phyloP scores from a whole-genome alignment of 2,113 vertebrate species.

The Axis porcinus region DNA sequence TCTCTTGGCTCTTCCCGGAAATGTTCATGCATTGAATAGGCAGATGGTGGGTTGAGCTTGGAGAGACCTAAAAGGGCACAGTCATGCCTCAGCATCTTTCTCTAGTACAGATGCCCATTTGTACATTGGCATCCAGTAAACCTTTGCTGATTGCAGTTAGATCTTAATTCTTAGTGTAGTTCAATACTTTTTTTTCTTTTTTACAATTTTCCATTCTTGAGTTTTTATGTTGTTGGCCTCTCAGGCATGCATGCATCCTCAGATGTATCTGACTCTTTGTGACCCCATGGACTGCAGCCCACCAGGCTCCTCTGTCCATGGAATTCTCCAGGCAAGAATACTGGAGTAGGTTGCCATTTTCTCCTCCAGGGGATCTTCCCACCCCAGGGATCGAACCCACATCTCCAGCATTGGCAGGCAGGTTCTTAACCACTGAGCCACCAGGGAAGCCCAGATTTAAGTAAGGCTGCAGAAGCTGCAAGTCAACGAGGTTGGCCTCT shows the following conservation, averaged over 20 bases:
- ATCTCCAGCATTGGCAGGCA: neutral
- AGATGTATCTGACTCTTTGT: neutral
- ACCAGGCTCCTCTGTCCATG: neutral
- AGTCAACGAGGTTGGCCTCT: neutral
- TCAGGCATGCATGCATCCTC: neutral
- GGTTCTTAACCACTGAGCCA: neutral
- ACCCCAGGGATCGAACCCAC: neutral
- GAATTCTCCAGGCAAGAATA: neutral
- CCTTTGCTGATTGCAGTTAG: neutral
- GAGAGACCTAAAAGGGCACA: constrained; percentile 44
- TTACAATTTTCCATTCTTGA: neutral
- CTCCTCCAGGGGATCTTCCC: neutral
- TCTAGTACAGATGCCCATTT: constrained; percentile 35
- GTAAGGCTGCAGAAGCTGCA: neutral
- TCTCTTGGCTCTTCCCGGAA: neutral
- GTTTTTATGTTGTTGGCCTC: neutral
- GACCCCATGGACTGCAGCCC: neutral
- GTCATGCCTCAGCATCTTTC: constrained; percentile 37
- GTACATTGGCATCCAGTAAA: neutral
- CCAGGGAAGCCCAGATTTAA: neutral
- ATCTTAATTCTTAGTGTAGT: constrained; percentile 1
- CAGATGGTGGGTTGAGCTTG: constrained; percentile 56
- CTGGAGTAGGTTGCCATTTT: neutral
- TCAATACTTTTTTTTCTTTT: neutral
- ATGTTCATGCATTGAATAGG: constrained; percentile 41